These are phyloP conservation scores for Apotomis betuletana DNA, from an alignment of 2,888 invertebrate genomes.

Conservation along the genomic window DNA sequence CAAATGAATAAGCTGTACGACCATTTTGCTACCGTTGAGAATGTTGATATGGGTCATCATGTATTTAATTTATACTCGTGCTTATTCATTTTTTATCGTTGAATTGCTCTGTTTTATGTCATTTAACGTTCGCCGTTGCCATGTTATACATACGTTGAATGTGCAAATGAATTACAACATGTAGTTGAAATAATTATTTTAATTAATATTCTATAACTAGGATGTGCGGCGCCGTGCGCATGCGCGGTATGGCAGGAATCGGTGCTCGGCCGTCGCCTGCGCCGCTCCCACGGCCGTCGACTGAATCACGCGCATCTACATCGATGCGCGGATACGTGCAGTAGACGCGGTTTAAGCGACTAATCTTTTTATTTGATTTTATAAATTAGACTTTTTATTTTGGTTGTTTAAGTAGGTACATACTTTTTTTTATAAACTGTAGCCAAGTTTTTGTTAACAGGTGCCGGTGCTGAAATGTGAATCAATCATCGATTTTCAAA, in stretches of 20 bases:
- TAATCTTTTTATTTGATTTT: not conserved
- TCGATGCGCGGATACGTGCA: constrained; percentile 11
- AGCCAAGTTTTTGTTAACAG: too few species aligned
- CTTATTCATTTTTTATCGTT: too few species aligned
- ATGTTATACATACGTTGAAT: not conserved
- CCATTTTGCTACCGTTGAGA: too few species aligned
- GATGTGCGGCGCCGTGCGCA: constrained; percentile 44
- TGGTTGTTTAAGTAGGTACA: too few species aligned
- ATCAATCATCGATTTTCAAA: too few species aligned
- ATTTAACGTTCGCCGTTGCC: not conserved
- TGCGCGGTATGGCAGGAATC: constrained; percentile 39
- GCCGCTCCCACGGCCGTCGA: constrained; percentile 36
- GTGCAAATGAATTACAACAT: constrained; percentile 1
- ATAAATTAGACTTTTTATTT: too few species aligned
- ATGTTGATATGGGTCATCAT: too few species aligned
- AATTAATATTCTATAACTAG: constrained; percentile 26
- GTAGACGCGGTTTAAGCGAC: constrained; percentile 7
- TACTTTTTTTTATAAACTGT: too few species aligned
- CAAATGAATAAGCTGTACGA: too few species aligned
- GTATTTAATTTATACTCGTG: too few species aligned
- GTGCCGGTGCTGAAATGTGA: too few species aligned
- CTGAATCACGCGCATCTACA: constrained; percentile 31
- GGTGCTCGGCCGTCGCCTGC: constrained; percentile 22
- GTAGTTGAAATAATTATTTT: constrained; percentile 22
- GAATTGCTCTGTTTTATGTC: not conserved